These are phyloP conservation scores for Microplitis manilae DNA, from an alignment of 2,888 invertebrate genomes.

Conservation along the genomic window DNA sequence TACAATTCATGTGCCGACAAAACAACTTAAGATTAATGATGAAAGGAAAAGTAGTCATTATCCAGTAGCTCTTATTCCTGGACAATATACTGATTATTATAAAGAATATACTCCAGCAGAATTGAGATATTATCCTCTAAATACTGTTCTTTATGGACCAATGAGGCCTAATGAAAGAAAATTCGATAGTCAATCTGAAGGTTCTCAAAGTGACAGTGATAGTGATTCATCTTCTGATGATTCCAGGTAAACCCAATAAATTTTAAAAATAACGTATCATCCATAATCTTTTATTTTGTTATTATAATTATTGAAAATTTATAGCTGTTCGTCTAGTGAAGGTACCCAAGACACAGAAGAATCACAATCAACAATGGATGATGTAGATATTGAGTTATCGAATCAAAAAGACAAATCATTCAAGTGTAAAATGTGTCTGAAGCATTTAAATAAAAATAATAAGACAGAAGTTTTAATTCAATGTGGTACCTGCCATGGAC, in stretches of 20 bases:
- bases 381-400: constrained; percentile 67
- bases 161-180: constrained; percentile 72
- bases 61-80: constrained; percentile 94
- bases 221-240: constrained; percentile 72
- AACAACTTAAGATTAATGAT: constrained; percentile 72
- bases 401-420: constrained; percentile 65
- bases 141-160: constrained; percentile 85
- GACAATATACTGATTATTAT: constrained; percentile 95
- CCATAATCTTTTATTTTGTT: constrained; percentile 32
- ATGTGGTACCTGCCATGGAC: constrained; percentile 76
- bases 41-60: constrained; percentile 80
- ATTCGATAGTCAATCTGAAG: constrained; percentile 74
- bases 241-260: constrained; percentile 67
- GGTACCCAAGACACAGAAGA: constrained; percentile 71
- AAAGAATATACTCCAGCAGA: constrained; percentile 86
- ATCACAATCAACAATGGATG: constrained; percentile 70
- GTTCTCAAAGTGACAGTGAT: constrained; percentile 72
- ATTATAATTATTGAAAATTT: constrained; percentile 38
- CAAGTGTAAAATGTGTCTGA: constrained; percentile 73
- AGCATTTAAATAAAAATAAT: constrained; percentile 71
- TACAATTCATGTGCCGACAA: constrained; percentile 85
- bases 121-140: constrained; percentile 92
- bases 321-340: constrained; percentile 71
- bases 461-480: constrained; percentile 75
- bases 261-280: constrained; percentile 13